Percentiles rank a stretch among this genome's conserved stretches.
These are phyloP conservation scores for Zoanthus solanderi DNA, from an alignment of 92 coral and sea anemone species.

Conservation along the genomic window DNA sequence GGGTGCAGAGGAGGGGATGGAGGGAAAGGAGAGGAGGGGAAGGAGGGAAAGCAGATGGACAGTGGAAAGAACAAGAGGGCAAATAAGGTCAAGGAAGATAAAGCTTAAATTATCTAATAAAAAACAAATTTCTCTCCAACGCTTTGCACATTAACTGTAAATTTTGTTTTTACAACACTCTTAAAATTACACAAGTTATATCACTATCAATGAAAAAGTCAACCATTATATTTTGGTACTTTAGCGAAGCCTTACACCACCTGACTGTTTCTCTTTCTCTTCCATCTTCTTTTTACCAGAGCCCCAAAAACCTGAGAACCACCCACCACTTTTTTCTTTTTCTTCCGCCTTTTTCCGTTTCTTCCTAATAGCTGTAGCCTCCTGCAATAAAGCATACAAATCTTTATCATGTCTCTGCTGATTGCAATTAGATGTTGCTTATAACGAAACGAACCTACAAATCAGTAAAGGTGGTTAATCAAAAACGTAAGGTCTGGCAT, in stretches of 20 bases:
- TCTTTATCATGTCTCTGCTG: neutral
- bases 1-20: neutral
- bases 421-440: neutral
- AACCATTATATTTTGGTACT: neutral
- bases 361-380: constrained; percentile 85
- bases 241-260: constrained; percentile 21
- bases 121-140: too few relatives aligned
- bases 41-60: neutral
- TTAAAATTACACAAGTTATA: neutral
- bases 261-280: constrained; percentile 67
- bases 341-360: constrained; percentile 88
- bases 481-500: too few relatives aligned
- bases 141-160: too few relatives aligned
- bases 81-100: too few relatives aligned
- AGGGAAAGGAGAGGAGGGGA: neutral
- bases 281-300: constrained; percentile 73
- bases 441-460: too few relatives aligned
- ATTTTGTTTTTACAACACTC: too few relatives aligned
- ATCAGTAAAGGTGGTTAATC: too few relatives aligned
- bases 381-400: constrained; percentile 51
- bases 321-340: constrained; percentile 76
- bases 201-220: neutral
- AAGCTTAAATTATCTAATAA: too few relatives aligned
- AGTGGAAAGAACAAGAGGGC: neutral
- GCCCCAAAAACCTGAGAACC: constrained; percentile 90